Evolutionary conservation across 1,140 invertebrate genomes (phyloP).

Genomic region (Colletes latitarsis): DNA sequence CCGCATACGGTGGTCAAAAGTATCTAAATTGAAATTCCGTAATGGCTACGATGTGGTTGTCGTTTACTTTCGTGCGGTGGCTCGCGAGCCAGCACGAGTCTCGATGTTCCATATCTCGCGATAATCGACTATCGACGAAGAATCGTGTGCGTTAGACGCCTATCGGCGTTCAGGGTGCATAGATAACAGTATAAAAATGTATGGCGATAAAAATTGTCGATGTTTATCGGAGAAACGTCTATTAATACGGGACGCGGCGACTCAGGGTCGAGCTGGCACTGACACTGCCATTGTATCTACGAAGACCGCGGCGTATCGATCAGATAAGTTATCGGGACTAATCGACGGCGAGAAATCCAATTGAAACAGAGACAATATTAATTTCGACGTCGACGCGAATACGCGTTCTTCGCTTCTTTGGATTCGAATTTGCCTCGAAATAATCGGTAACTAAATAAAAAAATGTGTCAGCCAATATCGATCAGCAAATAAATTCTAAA

Average conservation of each 20-base stretch:
- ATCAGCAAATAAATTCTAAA: too few species aligned
- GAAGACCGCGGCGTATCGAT: conserved; percentile 1
- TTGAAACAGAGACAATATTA: conserved; percentile 8
- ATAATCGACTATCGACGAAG: too few species aligned
- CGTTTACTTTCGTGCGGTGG: not conserved
- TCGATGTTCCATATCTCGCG: not conserved
- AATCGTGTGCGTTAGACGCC: too few species aligned
- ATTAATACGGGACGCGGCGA: not conserved
- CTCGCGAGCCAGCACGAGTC: not conserved
- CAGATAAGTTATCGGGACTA: not conserved
- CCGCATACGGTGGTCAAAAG: conserved; percentile 1
- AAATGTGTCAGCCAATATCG: too few species aligned
- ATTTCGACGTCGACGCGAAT: too few species aligned
- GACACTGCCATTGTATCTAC: not conserved
- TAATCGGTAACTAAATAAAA: too few species aligned
- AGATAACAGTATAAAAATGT: too few species aligned
- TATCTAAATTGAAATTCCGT: not conserved
- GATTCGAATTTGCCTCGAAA: too few species aligned
- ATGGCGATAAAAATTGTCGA: not conserved
- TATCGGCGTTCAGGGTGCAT: too few species aligned
- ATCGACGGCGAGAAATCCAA: conserved; percentile 17
- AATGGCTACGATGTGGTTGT: not conserved
- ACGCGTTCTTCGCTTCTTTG: too few species aligned
- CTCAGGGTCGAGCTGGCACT: not conserved
- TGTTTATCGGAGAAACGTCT: conserved; percentile 1